Conservation (phyloP, 2,888 invertebrate genomes). For the Cepaea hortensis region DNA sequence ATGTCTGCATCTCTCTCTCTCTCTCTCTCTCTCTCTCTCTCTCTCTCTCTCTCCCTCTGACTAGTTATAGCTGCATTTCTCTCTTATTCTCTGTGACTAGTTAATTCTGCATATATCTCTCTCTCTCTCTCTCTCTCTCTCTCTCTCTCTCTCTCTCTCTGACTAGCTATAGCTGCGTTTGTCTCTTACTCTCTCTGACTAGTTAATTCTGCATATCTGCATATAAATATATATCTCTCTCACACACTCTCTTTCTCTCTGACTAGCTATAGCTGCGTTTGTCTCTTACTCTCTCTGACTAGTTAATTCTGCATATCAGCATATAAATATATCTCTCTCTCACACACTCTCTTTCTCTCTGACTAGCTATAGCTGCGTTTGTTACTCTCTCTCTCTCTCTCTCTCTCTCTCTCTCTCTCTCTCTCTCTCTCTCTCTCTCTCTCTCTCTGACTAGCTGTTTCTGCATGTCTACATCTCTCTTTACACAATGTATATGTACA, state of each 20-base stretch:
- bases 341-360: too few species aligned
- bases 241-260: too few species aligned
- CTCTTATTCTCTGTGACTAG: neutral
- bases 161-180: neutral
- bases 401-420: neutral
- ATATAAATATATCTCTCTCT: neutral
- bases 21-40: conserved; percentile 10
- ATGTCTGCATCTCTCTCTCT: neutral
- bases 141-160: neutral
- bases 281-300: neutral
- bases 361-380: too few species aligned
- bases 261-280: neutral
- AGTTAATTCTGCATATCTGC: too few species aligned
- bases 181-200: neutral
- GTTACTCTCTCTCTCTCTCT: neutral
- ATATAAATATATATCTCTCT: neutral
- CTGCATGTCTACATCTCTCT: neutral
- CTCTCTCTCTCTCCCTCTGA: neutral
- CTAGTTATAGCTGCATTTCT: neutral
- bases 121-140: neutral
- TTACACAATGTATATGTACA: too few species aligned
- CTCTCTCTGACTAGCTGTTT: neutral
- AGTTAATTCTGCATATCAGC: too few species aligned
- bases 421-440: neutral
- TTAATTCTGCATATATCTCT: neutral